Evolutionary conservation across 2,888 invertebrate species (phyloP).

Genomic region (Caenorhabditis zanzibari): DNA sequence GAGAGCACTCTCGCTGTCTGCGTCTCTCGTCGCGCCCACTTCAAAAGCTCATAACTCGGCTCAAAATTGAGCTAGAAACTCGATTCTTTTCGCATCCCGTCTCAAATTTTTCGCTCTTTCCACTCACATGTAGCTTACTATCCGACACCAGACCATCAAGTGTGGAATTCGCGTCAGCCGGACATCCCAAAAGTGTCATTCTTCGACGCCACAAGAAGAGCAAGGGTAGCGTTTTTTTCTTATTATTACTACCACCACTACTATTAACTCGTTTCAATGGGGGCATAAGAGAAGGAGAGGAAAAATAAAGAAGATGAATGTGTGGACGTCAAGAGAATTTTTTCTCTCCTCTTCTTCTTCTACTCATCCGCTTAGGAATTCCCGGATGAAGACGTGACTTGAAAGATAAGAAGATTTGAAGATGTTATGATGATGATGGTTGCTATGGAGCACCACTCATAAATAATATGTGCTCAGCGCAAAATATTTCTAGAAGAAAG

Average conservation of each 20-base stretch:
- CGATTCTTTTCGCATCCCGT: neutral
- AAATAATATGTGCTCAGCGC: slow-evolving; percentile 8
- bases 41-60: too few species aligned
- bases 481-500: slow-evolving; percentile 15
- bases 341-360: too few species aligned
- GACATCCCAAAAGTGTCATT: slow-evolving; percentile 32
- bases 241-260: neutral
- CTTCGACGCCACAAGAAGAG: neutral
- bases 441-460: slow-evolving; percentile 2
- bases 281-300: too few species aligned
- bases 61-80: too few species aligned
- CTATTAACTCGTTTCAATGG: too few species aligned
- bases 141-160: slow-evolving; percentile 57
- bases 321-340: too few species aligned
- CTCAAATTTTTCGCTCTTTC: neutral
- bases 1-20: too few species aligned
- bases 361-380: neutral
- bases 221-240: slow-evolving; percentile 16
- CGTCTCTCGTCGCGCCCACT: too few species aligned
- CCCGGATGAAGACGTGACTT: slow-evolving; percentile 29
- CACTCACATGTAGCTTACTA: slow-evolving; percentile 62
- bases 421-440: neutral
- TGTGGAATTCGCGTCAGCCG: neutral
- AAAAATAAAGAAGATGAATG: too few species aligned
- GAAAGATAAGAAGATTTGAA: neutral